A percentile compares a stretch with the other conserved stretches of the same genome.
These are phyloP conservation scores for Mirounga angustirostris DNA, from an alignment of 2,113 vertebrate genomes.

Conservation along the genomic window DNA sequence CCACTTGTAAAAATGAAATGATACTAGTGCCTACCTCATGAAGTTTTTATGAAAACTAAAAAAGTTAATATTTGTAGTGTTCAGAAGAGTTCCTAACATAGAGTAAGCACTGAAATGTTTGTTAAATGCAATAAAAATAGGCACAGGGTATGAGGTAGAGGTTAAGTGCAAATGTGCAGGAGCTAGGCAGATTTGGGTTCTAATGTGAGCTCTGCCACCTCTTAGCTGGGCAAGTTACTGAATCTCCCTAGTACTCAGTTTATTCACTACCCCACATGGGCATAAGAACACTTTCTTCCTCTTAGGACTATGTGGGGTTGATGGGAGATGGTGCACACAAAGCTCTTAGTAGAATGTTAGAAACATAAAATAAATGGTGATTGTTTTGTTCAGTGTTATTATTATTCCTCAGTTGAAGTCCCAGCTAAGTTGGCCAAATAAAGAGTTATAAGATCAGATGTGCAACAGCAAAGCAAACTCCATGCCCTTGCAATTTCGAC, in stretches of 20 bases:
- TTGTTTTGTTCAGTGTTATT: not conserved
- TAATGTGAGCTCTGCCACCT: not conserved
- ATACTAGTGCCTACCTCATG: not conserved
- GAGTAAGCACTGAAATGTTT: not conserved
- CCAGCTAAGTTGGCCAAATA: not conserved
- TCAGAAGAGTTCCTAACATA: not conserved
- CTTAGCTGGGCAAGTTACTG: not conserved
- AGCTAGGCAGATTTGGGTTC: not conserved
- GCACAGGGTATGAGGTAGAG: fast-evolving
- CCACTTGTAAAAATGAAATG: not conserved
- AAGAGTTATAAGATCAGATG: not conserved
- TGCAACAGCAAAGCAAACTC: not conserved
- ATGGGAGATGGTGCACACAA: fast-evolving
- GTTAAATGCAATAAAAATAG: not conserved
- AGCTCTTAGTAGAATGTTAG: fast-evolving
- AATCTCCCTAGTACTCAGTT: not conserved
- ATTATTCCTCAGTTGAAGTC: no score
- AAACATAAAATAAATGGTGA: no score
- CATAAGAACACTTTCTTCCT: fast-evolving
- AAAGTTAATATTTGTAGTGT: not conserved
- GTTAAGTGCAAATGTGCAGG: no score
- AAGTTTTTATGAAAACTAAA: not conserved
- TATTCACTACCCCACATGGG: not conserved
- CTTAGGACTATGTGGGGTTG: not conserved
- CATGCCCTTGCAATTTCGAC: fast-evolving